These are phyloP conservation scores for Phasianus colchicus DNA, from an alignment of 2,113 vertebrate species.

Conservation along the genomic window DNA sequence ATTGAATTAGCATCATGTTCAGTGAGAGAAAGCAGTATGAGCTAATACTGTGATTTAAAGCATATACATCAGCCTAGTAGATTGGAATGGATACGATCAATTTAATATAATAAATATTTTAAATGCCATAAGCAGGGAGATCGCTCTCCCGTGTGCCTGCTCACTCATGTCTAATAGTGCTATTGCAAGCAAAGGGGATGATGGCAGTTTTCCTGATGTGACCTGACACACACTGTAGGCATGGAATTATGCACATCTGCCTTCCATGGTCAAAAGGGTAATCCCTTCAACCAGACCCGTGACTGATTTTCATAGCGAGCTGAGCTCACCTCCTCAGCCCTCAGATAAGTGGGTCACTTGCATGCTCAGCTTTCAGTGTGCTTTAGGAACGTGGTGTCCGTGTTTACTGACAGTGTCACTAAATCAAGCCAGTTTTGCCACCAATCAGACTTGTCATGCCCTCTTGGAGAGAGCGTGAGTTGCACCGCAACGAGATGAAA, in stretches of 20 bases:
- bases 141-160: slow-evolving; percentile 11
- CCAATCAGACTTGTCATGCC: slow-evolving; percentile 45
- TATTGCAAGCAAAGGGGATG: slow-evolving; percentile 9
- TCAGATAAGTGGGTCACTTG: slow-evolving; percentile 61
- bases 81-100: slow-evolving; percentile 16
- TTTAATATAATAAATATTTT: slow-evolving; percentile 40
- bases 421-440: slow-evolving; percentile 64
- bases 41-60: slow-evolving; percentile 31
- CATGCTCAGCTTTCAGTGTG: slow-evolving; percentile 47
- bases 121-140: slow-evolving; percentile 6
- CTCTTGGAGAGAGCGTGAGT: slow-evolving; percentile 24
- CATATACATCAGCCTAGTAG: slow-evolving; percentile 22
- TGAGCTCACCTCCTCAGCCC: slow-evolving; percentile 66
- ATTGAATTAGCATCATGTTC: neutral
- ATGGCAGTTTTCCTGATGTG: slow-evolving; percentile 31
- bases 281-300: slow-evolving; percentile 28
- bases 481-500: slow-evolving; percentile 11
- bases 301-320: slow-evolving; percentile 63
- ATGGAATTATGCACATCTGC: slow-evolving; percentile 13
- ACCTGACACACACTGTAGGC: slow-evolving; percentile 40
- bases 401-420: slow-evolving; percentile 77
- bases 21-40: neutral
- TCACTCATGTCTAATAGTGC: slow-evolving; percentile 22
- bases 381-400: slow-evolving; percentile 46
- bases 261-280: slow-evolving; percentile 47